Base-by-base conservation (phyloP, 2,113 vertebrate genomes). In the Cyprinodon tularosa region DNA sequence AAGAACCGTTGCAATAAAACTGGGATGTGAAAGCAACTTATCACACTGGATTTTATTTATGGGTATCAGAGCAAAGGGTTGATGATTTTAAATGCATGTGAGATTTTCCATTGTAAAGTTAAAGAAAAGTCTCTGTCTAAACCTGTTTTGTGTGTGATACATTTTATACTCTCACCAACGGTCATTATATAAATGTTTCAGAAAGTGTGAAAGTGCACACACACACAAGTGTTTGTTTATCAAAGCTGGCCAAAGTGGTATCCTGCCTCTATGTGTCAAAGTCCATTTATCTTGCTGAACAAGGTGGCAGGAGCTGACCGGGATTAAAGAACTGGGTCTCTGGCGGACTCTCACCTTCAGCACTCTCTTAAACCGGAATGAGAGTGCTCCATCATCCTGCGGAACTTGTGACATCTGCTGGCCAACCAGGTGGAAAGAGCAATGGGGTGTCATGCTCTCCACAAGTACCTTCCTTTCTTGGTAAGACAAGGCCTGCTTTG, bases 351-450 rank as follows among this genome's bases (percentile, higher is more conserved):
- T 93, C 90, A 89, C 90, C 88, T 90, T 92, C 91, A 91, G 89
- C 84, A 65, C 86, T 92, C 90, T 88, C 86, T 85, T 86, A 83
- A 79, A 87, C 67, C 45, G 88, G 93, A 93, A 93, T 94, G 91
- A 93, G 90, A 90, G 91, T 91, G 85, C 89, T 94, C 91, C 92
- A 94, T 94, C 93, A 94, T 93, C 85, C 80, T 45, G 68, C 66
- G n/a, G 47, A 60, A 73, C 75, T 70, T 1, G 72, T 92, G 92
- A 93, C 91, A 91, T 75, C 68, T 36, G 85, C 83, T 77, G 86
- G 88, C 78, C 85, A 75, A 85, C 78, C 71, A 53, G 78, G 84
- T 79, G 81, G 83, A 86, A 89, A 91, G 89, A 92, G 89, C 90
- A 92, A 93, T 93, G 91, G 86, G 79, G 86, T 87, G 88, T 88